A percentile compares a stretch with the other conserved stretches of the same genome.
These are phyloP conservation scores for Chouioia cunea DNA, from an alignment of 2,888 invertebrate genomes.

Conservation along the genomic window DNA sequence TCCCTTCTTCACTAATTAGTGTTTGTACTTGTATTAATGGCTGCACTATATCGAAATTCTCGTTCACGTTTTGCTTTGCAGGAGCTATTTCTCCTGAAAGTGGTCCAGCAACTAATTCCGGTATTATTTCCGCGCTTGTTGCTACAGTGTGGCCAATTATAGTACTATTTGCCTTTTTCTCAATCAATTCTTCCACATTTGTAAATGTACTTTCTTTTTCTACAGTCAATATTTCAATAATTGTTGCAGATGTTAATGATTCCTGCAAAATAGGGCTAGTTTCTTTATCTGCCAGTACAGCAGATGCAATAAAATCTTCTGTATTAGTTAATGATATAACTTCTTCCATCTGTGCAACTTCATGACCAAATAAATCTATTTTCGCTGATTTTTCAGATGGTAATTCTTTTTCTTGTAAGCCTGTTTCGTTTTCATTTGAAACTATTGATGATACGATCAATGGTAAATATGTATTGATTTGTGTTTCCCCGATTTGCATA, in stretches of 20 bases:
- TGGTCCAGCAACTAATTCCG: conserved; percentile 65
- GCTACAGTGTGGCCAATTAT: conserved; percentile 67
- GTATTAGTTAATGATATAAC: conserved; percentile 54
- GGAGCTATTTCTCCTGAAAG: conserved; percentile 53
- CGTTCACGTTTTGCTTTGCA: conserved; percentile 46
- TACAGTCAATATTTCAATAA: conserved; percentile 57
- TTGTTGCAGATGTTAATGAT: conserved; percentile 51
- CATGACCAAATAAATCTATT: conserved; percentile 57
- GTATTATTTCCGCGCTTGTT: conserved; percentile 69
- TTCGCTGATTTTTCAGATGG: conserved; percentile 65
- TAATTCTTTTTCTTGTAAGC: conserved; percentile 48
- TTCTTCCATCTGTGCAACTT: conserved; percentile 59
- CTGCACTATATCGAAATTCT: conserved; percentile 49
- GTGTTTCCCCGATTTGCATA: conserved; percentile 44
- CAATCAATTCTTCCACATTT: conserved; percentile 22
- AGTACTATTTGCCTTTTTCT: conserved; percentile 39
- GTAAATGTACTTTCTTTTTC: conserved; percentile 54
- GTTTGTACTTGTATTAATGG: conserved; percentile 21
- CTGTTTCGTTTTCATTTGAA: conserved; percentile 51
- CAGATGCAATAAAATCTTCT: conserved; percentile 53
- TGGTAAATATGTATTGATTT: conserved; percentile 33
- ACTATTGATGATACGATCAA: conserved; percentile 50
- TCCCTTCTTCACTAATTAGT: conserved; percentile 33
- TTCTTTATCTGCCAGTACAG: conserved; percentile 52
- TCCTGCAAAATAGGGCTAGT: conserved; percentile 56